Evolutionary conservation across 2,797 vertebrate species (phyloP), one percentile per base, ranked within the genome.

Genomic region (Danio choprae): DNA sequence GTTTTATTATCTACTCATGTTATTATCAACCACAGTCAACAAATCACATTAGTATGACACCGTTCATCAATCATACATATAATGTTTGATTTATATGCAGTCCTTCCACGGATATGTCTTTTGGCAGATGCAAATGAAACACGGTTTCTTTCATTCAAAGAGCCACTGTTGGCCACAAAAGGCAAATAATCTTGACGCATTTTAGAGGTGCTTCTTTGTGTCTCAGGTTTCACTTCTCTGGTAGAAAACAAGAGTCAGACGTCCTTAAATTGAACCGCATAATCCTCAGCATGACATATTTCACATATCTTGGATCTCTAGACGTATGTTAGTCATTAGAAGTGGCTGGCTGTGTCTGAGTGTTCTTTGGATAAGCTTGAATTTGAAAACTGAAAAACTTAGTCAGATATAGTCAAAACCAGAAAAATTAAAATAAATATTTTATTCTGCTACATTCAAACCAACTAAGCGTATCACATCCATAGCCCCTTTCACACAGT

Each of bases 231-330:
- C 16, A 46, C 83, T 72, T 68, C 56, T 84, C 87, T 60, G 83
- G 87, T 87, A 86, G 81, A 87, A 88, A 91, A 88, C 87, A 88
- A 85, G 89, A 88, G 91, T 88, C 84, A 87, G 84, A 89, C 86
- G 81, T 86, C 51, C 18, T 55, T 4, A 60, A 72, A 53, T 87
- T 75, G 59, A 72, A 89, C 91, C 90, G 11, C 91, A 91, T 72
- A 72, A 73, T 55, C 41, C 81, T 72, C 73, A 40, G 86, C 85
- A 75, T 87, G 67, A 89, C 88, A 90, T 89, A 88, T 84, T 82
- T 87, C 81, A 76, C 89, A 91, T 92, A 86, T 89, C 86, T 87
- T 68, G 84, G 63, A 63, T 83, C 72, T 50, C 48, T 60, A 74
- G 22, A 74, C 10, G 56, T 44, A 64, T 75, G 70, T 41, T 78